These are phyloP conservation scores for Ursus arctos DNA, from an alignment of 2,113 vertebrate species.

Conservation along the genomic window DNA sequence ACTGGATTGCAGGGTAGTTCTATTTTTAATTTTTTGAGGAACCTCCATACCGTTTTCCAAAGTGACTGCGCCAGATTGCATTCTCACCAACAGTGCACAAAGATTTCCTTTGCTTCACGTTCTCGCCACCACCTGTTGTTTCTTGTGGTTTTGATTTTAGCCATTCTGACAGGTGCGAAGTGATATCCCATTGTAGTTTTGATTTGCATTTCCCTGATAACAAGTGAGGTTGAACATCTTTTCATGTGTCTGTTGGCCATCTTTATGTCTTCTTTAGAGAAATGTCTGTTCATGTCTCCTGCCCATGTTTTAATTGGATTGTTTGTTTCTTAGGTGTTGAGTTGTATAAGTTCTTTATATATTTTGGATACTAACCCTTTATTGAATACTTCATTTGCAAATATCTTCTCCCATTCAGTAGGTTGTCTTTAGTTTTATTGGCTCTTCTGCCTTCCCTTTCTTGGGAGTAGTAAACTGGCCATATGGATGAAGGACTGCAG, in stretches of 20 bases:
- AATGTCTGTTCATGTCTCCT: background rate
- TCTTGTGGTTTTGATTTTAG: background rate
- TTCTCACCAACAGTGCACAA: background rate
- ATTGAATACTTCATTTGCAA: background rate
- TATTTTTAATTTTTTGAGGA: background rate
- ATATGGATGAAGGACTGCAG: background rate
- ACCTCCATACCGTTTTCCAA: background rate
- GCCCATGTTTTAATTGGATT: background rate
- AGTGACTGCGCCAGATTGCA: background rate
- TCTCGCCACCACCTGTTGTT: background rate
- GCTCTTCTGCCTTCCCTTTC: background rate
- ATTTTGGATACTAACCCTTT: background rate
- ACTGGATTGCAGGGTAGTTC: background rate
- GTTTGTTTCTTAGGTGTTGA: background rate
- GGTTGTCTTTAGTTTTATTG: background rate
- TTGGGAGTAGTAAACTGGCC: background rate
- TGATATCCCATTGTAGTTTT: background rate
- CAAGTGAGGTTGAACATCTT: background rate
- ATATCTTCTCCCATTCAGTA: background rate
- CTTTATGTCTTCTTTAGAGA: background rate
- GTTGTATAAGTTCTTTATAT: background rate
- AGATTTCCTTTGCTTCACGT: background rate
- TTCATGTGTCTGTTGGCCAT: background rate
- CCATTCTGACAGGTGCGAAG: background rate
- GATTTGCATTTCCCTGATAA: background rate